Evolutionary conservation across 1,140 invertebrate species (phyloP), one percentile per base, ranked within the genome.

Genomic region (Drosophila nikananu): DNA sequence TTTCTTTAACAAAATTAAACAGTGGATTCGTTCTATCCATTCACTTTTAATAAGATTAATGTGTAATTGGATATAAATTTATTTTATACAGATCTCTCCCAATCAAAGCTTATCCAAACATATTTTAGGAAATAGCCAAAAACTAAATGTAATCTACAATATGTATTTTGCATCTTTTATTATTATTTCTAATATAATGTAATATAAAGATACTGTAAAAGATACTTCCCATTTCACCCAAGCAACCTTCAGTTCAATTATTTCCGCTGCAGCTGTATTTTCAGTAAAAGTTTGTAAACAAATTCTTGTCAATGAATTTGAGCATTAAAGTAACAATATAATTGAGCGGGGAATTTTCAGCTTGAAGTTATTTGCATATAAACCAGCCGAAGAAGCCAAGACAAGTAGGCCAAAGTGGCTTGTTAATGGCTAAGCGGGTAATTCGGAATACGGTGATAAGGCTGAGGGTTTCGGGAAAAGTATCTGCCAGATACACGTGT

Each of bases 361-460:
- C 37, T 49, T 77, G 46, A n/a, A 19, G 44, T 8, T n/a, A 86
- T 89, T 87, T 75, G 62, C 83, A 86, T 86, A 58, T 51, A 6
- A 44, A 9, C 2, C 17, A 19, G 17, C 23, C 19, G 3, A 39
- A 49, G 46, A 27, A 44, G 41, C 19, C 55, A 52, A 74, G 67
- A 71, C 67, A 89, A 81, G 81, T 89, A 84, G 86, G 86, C 75
- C 86, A 90, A 62, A 81, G 71, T 72, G 55, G 48, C 75, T 80
- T 82, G 78, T 73, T 81, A 81, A 89, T 84, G 61, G 72, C 72
- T 21, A 86, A 90, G 86, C 86, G 86, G 86, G 86, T 90, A 80
- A 82, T 90, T 90, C 72, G 27, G 48, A 35, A 87, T 87, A 48
- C 84, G 32, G 48, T 30, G 54, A 74, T 58, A 63, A 70, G 72